These are phyloP conservation scores for Rotaria macrura DNA, from an alignment of 2,888 invertebrate species.

Conservation along the genomic window DNA sequence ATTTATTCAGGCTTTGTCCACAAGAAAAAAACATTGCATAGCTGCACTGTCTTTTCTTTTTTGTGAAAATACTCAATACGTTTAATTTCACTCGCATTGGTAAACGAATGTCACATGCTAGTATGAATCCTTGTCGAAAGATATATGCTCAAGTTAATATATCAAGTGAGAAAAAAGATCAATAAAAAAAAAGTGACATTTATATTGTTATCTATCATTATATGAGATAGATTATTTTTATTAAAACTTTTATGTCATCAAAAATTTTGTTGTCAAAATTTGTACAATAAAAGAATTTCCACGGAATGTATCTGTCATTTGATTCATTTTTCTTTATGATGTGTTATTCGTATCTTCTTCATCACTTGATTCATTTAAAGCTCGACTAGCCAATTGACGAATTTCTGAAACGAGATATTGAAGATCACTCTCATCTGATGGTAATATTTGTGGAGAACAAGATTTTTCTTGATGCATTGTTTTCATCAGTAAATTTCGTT, in stretches of 20 bases:
- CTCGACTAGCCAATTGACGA: not conserved
- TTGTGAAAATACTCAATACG: no score
- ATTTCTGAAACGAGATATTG: not conserved
- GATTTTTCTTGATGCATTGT: not conserved
- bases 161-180: no score
- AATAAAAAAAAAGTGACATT: no score
- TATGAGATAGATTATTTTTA: not conserved
- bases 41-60: no score
- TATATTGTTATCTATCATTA: not conserved
- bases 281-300: not conserved
- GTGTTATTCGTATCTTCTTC: not conserved
- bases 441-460: not conserved
- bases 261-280: not conserved
- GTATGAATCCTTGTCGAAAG: no score
- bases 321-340: not conserved
- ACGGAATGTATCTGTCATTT: not conserved
- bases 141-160: no score
- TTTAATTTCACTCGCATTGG: no score
- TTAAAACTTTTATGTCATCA: not conserved
- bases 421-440: not conserved
- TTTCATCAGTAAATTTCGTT: constrained; percentile 10
- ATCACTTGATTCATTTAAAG: constrained; percentile 13
- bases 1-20: no score
- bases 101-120: no score
- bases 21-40: no score